Percentiles rank a stretch among this genome's conserved stretches.
Evolutionary conservation across 2,888 invertebrate species (phyloP).

Genomic region (Tachina fera): DNA sequence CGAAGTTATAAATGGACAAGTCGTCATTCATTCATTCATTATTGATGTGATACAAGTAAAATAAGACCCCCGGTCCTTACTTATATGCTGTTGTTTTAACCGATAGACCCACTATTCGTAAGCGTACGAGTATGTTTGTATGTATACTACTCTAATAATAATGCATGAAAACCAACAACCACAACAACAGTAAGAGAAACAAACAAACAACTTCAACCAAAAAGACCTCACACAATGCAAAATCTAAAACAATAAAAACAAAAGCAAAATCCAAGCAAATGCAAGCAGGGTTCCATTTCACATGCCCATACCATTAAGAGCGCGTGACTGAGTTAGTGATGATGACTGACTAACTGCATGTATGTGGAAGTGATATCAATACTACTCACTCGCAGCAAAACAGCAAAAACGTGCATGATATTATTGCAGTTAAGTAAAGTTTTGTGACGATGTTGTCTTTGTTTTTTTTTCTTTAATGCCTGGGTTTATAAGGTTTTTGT

Average conservation of each 20-base stretch:
- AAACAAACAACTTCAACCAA: slow-evolving; percentile 28
- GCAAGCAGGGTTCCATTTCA: slow-evolving; percentile 59
- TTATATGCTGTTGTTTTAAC: slow-evolving; percentile 22
- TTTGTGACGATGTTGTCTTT: slow-evolving; percentile 14
- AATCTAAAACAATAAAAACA: slow-evolving; percentile 32
- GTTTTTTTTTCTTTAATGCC: slow-evolving; percentile 7
- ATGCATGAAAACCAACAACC: background rate
- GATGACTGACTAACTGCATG: slow-evolving; percentile 38
- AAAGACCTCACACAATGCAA: slow-evolving; percentile 66
- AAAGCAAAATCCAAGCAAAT: slow-evolving; percentile 47
- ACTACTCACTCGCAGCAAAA: slow-evolving; percentile 22
- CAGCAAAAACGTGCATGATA: slow-evolving; percentile 25
- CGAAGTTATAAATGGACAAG: slow-evolving; percentile 61
- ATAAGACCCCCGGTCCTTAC: slow-evolving; percentile 6
- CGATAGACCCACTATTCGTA: slow-evolving; percentile 55
- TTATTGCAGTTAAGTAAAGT: background rate
- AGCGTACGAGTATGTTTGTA: slow-evolving; percentile 10
- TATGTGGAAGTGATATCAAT: slow-evolving; percentile 29
- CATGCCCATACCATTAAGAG: slow-evolving; percentile 24
- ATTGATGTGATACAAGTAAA: slow-evolving; percentile 43
- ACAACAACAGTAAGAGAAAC: background rate
- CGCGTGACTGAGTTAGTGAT: slow-evolving; percentile 12
- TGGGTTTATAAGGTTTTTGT: slow-evolving; percentile 9
- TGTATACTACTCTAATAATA: slow-evolving; percentile 40
- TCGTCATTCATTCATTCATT: slow-evolving; percentile 49